A percentile compares a stretch with the other conserved stretches of the same genome.
Evolutionary conservation across 2,888 invertebrate genomes (phyloP).

Genomic region (Mimumesa dahlbomi): DNA sequence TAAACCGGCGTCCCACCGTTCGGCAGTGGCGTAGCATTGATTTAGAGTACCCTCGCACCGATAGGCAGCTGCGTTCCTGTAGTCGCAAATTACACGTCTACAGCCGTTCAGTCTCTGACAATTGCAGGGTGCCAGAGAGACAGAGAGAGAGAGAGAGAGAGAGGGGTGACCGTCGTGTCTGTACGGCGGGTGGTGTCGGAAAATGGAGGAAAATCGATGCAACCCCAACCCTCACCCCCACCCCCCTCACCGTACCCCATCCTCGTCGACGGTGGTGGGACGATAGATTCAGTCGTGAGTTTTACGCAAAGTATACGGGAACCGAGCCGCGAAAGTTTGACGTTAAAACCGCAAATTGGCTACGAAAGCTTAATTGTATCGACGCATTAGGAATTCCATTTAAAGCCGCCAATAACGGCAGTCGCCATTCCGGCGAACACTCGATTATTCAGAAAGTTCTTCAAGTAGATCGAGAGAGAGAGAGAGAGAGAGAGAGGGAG

Average conservation of each 20-base stretch:
- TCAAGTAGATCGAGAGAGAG: no score
- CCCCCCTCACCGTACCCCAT: no score
- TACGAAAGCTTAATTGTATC: conserved; percentile 46
- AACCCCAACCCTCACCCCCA: conserved; percentile 35
- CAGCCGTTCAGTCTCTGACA: conserved; percentile 64
- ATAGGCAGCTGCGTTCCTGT: conserved; percentile 68
- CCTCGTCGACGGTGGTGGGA: conserved; percentile 1
- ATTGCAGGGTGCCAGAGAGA: conserved; percentile 51
- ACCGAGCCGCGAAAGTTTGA: conserved; percentile 26
- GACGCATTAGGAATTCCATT: conserved; percentile 64
- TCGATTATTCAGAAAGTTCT: conserved; percentile 60
- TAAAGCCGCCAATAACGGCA: conserved; percentile 30
- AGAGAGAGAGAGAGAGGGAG: conserved; percentile 18
- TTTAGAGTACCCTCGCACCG: conserved; percentile 28
- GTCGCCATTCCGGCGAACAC: conserved; percentile 23
- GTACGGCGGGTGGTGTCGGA: neutral
- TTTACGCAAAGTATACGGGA: conserved; percentile 26
- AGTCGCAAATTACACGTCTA: conserved; percentile 68
- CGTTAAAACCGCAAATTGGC: conserved; percentile 41
- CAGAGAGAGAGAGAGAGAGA: no score
- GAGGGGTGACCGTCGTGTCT: neutral
- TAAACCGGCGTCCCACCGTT: conserved; percentile 23
- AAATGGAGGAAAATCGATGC: conserved; percentile 60
- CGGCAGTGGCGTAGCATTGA: conserved; percentile 30
- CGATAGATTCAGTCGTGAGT: conserved; percentile 25